Conservation (phyloP, 2,888 invertebrate species). For the Rambutsinella grinnellia region DNA sequence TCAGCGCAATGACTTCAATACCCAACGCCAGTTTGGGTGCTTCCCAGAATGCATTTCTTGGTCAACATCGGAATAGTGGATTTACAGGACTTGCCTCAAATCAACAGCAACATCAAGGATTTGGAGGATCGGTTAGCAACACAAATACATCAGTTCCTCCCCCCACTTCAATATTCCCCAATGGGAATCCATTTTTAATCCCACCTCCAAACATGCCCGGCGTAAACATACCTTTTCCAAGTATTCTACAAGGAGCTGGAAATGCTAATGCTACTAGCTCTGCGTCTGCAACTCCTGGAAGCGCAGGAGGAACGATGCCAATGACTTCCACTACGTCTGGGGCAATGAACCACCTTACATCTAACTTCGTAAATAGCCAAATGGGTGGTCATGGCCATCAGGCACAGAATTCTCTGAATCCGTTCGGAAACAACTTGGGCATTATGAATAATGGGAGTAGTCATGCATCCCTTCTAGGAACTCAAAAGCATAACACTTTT, state of each 20-base stretch:
- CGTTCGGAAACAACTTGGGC: neutral
- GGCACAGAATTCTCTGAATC: neutral
- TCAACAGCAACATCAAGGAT: slow-evolving; percentile 26
- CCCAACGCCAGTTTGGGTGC: slow-evolving; percentile 38
- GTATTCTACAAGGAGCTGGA: slow-evolving; percentile 6
- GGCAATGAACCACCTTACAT: slow-evolving; percentile 8
- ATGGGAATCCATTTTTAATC: slow-evolving; percentile 40
- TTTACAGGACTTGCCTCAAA: slow-evolving; percentile 17
- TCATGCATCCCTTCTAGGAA: slow-evolving; percentile 3
- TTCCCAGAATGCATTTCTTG: slow-evolving; percentile 16
- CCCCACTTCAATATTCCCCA: slow-evolving; percentile 10
- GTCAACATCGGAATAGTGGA: slow-evolving; percentile 26
- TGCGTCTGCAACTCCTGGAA: neutral
- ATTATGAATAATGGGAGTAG: slow-evolving; percentile 17
- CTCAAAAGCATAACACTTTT: slow-evolving; percentile 57
- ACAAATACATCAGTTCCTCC: neutral
- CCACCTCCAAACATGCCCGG: slow-evolving; percentile 25
- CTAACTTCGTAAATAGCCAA: slow-evolving; percentile 19
- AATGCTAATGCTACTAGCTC: neutral
- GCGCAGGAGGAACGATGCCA: neutral
- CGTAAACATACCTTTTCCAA: slow-evolving; percentile 28
- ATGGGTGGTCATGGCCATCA: slow-evolving; percentile 21
- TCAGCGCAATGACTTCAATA: slow-evolving; percentile 31
- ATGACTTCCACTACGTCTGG: neutral
- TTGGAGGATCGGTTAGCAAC: slow-evolving; percentile 3